These are phyloP conservation scores for Lydus trimaculatus DNA, from an alignment of 2,888 invertebrate genomes.

Conservation along the genomic window DNA sequence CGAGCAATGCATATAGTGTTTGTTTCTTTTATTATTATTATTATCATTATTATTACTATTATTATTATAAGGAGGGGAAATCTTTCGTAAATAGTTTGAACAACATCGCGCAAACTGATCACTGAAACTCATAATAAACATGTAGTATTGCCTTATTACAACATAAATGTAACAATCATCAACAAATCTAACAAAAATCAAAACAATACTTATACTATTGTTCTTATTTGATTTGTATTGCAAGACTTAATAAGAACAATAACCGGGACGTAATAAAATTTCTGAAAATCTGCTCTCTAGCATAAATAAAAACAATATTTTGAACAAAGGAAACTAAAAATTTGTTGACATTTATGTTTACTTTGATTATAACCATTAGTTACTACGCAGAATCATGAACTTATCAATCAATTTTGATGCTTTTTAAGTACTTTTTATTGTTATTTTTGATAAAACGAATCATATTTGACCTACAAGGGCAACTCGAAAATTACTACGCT, in stretches of 20 bases:
- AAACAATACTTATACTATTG: conserved; percentile 38
- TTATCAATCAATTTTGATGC: conserved; percentile 10
- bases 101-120: conserved; percentile 48
- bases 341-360: background rate
- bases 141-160: conserved; percentile 51
- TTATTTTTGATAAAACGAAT: conserved; percentile 4
- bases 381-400: background rate
- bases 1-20: conserved; percentile 60
- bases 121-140: conserved; percentile 58
- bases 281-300: background rate
- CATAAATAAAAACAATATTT: background rate
- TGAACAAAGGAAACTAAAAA: background rate
- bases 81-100: conserved; percentile 51
- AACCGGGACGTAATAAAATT: background rate
- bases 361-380: background rate
- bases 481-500: conserved; percentile 1
- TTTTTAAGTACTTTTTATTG: conserved; percentile 4
- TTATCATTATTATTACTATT: too few relatives aligned
- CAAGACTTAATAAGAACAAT: background rate
- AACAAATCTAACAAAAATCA: conserved; percentile 33
- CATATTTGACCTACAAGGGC: conserved; percentile 3
- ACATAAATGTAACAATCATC: conserved; percentile 10
- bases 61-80: conserved; percentile 10
- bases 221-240: conserved; percentile 10
- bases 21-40: conserved; percentile 55